These are phyloP conservation scores for Anseranas semipalmata DNA, from an alignment of 2,113 vertebrate genomes.

Conservation along the genomic window DNA sequence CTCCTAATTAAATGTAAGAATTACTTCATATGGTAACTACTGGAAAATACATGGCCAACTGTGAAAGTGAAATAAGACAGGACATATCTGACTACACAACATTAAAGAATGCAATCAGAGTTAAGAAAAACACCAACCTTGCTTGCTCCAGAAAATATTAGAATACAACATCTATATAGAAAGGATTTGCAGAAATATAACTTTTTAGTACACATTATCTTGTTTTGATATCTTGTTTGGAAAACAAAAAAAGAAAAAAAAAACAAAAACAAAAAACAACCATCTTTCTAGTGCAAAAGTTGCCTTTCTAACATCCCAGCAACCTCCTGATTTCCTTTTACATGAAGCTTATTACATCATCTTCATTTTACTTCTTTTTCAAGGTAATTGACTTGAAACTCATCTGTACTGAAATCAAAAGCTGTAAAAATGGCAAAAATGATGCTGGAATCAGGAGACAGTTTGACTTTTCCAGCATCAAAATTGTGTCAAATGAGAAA, in stretches of 20 bases:
- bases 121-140: background rate
- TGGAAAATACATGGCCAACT: background rate
- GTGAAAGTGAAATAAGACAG: background rate
- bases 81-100: background rate
- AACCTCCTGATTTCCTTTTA: background rate
- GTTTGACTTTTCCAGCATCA: background rate
- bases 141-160: background rate
- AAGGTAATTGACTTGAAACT: background rate
- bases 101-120: background rate
- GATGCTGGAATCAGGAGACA: background rate
- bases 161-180: background rate
- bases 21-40: background rate
- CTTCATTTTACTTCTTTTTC: background rate
- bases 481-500: background rate
- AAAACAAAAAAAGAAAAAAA: background rate
- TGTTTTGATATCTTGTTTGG: background rate
- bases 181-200: background rate
- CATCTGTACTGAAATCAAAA: background rate
- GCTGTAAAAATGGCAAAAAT: background rate
- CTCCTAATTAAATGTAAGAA: background rate
- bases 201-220: background rate
- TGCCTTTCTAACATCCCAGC: background rate
- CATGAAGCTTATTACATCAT: background rate
- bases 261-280: too few species aligned
- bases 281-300: background rate